Base-by-base conservation (phyloP, 2,888 invertebrate genomes). In the Abrostola triplasia region DNA sequence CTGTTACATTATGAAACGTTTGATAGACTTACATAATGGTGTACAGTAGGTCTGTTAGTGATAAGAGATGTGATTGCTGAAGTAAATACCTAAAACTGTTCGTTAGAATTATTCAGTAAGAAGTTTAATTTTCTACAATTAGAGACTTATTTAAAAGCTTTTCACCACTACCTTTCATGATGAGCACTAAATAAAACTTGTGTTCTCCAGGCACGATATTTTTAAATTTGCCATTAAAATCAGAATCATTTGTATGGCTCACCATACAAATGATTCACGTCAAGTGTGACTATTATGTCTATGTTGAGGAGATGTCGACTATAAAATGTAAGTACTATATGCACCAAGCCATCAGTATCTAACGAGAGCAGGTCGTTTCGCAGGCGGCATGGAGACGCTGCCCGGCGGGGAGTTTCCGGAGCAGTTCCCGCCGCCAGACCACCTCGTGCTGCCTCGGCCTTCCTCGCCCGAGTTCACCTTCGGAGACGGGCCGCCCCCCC, bases 361-460 rank as follows among this genome's bases (percentile, higher is more conserved):
- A 94, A 94, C 96, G 85, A 95, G 96, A 96, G 97, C 96, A 89
- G 97, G 97, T 91, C 98, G 98, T 90, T 97, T 97, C 90, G 96
- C 96, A 86, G 96, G 96, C 73, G 96, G 96, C 74, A 97, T 97
- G 91, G 96, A 94, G 88, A 84, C 90, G 83, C 87, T 94, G 71
- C 91, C 90, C 6, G 94, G 94, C 77, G 92, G 93, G 79, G 94
- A 93, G 81, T 94, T 94, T 77, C 93, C 94, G 12, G 94, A 94
- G 54, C 94, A 94, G 86, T 96, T 95, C 91, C 96, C 95, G 59
- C 96, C 95, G 8, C 95, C 96, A 2, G 96, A 96, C 77, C 96
- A 96, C 89, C 95, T 96, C 84, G 95, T 96, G 84, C 96, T 97
- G 70, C 96, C 96, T 68, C 96, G 97, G 78, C 96, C 97, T 59